Evolutionary conservation across 2,113 vertebrate genomes (phyloP), one percentile per base, ranked within the genome.

Genomic region (Gnathonemus longibarbis): DNA sequence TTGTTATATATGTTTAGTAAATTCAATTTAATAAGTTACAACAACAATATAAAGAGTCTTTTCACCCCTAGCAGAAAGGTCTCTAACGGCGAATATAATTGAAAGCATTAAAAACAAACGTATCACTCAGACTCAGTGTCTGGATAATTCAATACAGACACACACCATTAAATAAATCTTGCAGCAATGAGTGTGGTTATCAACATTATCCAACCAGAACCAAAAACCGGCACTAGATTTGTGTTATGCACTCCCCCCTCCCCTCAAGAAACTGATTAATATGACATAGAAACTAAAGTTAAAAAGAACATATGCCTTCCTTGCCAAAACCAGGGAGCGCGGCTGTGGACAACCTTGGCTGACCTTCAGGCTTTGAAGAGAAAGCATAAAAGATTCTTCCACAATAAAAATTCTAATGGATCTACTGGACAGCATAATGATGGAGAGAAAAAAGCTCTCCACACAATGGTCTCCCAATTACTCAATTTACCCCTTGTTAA

Each of bases 401-500:
- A 50, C 88, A 77, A 89, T 89, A 89, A 89, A 89, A 89, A 89
- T 89, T 89, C 88, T 49, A 89, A 74, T 89, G 58, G 66, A 42
- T 80, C 66, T 80, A 77, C 42, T 74, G 88, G 70, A 84, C 88
- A 53, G 70, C 31, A 83, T 39, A 89, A 89, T 89, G n/a, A 89
- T 52, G 35, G 56, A 66, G 31, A 50, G 56, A n/a, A 80, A 77
- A 88, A 88, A 58, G 56, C 56, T 66, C 46, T 27, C 0, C 15
- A 52, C 74, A 83, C 88, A 80, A 39, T 89, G 48, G 66, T n/a
- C 70, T 27, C 88, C 88, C 70, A 80, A 80, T 83, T 89, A 53
- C 49, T 83, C 74, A 53, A 77, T 53, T 74, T 39, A 89, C 27
- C 52, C 50, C 49, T 83, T 11, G 21, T 89, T 89, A 89, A 89